A percentile compares a stretch with the other conserved stretches of the same genome.
phyloP scores from a whole-genome alignment of 1,140 invertebrate species.

The Achatina immaculata region DNA sequence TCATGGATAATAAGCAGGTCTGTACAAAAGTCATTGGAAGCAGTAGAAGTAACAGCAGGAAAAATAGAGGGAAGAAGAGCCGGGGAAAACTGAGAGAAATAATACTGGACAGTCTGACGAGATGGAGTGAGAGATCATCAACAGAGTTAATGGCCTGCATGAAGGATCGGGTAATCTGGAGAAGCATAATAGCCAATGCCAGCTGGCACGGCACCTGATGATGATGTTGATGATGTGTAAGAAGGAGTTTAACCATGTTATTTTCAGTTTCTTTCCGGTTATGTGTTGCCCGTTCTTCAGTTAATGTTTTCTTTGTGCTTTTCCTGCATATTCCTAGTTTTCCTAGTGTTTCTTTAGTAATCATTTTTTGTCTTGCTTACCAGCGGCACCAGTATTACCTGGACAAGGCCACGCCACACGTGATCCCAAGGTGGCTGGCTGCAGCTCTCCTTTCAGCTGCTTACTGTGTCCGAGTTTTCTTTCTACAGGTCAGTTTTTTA shows the following conservation, averaged over 20 bases:
- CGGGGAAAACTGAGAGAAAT: no score
- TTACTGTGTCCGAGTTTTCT: slow-evolving; percentile 60
- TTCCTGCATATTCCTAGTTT: neutral
- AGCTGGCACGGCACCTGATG: no score
- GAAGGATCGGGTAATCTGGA: no score
- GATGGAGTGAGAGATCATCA: no score
- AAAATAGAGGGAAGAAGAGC: no score
- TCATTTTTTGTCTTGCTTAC: slow-evolving; percentile 37
- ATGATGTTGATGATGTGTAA: no score
- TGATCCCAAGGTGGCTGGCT: slow-evolving; percentile 52
- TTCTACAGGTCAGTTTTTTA: slow-evolving; percentile 55
- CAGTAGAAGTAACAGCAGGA: no score
- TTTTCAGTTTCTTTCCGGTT: neutral
- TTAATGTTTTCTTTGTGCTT: neutral
- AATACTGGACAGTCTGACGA: no score
- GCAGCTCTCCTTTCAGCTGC: slow-evolving; percentile 42
- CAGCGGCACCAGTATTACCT: slow-evolving; percentile 60
- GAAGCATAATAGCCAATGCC: no score
- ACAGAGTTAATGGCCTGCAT: no score
- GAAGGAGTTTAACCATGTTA: neutral
- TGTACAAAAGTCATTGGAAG: no score
- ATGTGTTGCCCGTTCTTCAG: neutral
- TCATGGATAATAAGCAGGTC: no score
- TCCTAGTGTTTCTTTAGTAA: neutral
- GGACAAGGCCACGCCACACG: slow-evolving; percentile 60